A percentile compares a stretch with the other conserved stretches of the same genome.
Conservation (phyloP, 2,888 invertebrate genomes). For the Parelbella ahira region DNA sequence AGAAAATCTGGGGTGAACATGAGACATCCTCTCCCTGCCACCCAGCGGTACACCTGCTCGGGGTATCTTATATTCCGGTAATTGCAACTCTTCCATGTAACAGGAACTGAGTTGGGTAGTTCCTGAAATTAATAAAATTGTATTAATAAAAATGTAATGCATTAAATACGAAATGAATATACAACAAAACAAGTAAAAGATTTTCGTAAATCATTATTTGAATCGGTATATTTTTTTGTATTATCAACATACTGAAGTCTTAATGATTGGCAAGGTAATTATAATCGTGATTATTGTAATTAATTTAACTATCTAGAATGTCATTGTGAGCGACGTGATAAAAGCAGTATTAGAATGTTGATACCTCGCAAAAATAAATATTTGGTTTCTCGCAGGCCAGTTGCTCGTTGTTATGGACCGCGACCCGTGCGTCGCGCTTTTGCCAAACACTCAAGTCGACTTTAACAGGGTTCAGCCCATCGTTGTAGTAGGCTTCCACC, state of each 20-base stretch:
- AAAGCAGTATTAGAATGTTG: too few species aligned
- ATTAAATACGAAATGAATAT: too few species aligned
- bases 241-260: too few species aligned
- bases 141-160: too few species aligned
- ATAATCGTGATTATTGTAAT: too few species aligned
- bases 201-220: too few species aligned
- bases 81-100: constrained; percentile 54
- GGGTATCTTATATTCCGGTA: constrained; percentile 60
- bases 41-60: constrained; percentile 69
- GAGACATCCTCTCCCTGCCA: constrained; percentile 67
- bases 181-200: too few species aligned
- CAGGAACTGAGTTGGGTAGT: constrained; percentile 46
- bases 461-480: constrained; percentile 46
- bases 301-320: too few species aligned
- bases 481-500: constrained; percentile 44
- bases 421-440: constrained; percentile 51
- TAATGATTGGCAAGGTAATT: too few species aligned
- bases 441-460: constrained; percentile 51
- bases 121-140: constrained; percentile 51
- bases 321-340: too few species aligned
- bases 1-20: constrained; percentile 63
- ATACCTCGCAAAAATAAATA: constrained; percentile 65
- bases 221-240: too few species aligned
- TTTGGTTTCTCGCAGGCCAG: constrained; percentile 55
- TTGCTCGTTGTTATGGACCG: constrained; percentile 38